Evolutionary conservation across 2,888 invertebrate species (phyloP).

Genomic region (Acanthosepion esculentum): DNA sequence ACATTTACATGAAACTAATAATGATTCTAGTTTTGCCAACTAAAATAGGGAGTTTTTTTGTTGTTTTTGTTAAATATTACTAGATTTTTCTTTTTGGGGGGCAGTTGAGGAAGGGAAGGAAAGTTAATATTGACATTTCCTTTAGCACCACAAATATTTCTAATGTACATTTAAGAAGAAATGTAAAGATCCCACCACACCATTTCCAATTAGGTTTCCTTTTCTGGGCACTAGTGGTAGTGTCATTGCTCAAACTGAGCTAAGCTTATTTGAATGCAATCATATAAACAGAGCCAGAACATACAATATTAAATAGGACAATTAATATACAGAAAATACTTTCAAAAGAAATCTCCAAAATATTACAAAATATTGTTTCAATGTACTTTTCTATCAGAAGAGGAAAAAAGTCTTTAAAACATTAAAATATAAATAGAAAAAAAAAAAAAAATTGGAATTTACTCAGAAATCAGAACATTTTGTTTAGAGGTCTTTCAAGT

Average conservation of each 20-base stretch:
- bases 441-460: neutral
- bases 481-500: neutral
- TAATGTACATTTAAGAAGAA: neutral
- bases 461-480: neutral
- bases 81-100: neutral
- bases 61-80: neutral
- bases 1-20: neutral
- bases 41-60: neutral
- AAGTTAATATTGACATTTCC: neutral
- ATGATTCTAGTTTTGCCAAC: neutral
- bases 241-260: neutral
- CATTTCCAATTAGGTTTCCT: neutral
- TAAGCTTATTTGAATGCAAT: neutral
- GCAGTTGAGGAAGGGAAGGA: neutral
- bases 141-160: neutral
- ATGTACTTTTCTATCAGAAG: too few species aligned
- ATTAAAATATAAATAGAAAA: neutral
- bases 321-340: too few species aligned
- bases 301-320: neutral
- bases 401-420: neutral
- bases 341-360: too few species aligned
- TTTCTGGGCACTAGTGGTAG: neutral
- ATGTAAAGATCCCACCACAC: neutral
- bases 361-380: too few species aligned
- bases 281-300: conserved; percentile 11